Conservation (phyloP, 2,797 vertebrate genomes). For the Diceros bicornis region DNA sequence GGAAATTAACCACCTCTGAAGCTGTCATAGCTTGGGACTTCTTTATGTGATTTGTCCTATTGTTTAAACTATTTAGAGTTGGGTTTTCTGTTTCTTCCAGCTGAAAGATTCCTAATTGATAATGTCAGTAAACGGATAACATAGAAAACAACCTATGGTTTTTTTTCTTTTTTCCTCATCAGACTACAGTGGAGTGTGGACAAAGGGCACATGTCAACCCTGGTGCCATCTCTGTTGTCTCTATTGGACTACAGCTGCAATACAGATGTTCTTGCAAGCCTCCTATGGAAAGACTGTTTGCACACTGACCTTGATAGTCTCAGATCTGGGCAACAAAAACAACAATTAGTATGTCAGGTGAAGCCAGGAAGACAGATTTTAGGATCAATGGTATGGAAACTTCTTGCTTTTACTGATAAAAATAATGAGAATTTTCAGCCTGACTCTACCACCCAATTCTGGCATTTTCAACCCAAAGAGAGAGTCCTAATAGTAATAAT, state of each 20-base stretch:
- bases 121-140: conserved; percentile 29
- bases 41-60: conserved; percentile 12
- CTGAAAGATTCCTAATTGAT: neutral
- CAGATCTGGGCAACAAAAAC: conserved; percentile 29
- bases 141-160: neutral
- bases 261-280: neutral
- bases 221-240: neutral
- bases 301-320: neutral
- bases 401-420: conserved; percentile 39
- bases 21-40: neutral
- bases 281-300: conserved; percentile 9
- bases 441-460: neutral
- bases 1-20: neutral
- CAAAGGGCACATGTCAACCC: neutral
- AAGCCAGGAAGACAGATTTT: conserved; percentile 22
- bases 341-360: conserved; percentile 41
- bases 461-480: neutral
- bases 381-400: neutral
- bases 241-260: neutral
- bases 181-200: neutral
- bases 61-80: conserved; percentile 41
- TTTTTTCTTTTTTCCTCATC: neutral
- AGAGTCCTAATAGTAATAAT: conserved; percentile 29
- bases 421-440: conserved; percentile 42
- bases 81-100: conserved; percentile 37